Percentiles rank a stretch among this genome's conserved stretches.
phyloP scores from a whole-genome alignment of 2,797 vertebrate species.

The Brachymystax lenok region DNA sequence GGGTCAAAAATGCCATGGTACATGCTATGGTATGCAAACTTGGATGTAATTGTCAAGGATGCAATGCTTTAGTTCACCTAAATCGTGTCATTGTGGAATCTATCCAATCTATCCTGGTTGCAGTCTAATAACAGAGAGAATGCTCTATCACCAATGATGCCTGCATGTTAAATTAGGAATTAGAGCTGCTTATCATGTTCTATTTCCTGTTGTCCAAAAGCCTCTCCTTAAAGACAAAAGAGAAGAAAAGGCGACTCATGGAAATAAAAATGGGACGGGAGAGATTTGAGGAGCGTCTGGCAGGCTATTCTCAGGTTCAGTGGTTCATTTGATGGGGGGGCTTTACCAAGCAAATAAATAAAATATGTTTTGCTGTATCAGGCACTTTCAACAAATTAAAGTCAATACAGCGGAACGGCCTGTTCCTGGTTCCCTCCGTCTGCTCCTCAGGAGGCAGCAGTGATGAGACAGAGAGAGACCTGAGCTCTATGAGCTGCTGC shows the following conservation, averaged over 20 bases:
- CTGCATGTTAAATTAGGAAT: constrained; percentile 2
- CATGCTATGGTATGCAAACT: neutral
- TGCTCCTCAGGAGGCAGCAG: constrained; percentile 21
- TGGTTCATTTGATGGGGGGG: constrained; percentile 51
- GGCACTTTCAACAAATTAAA: constrained; percentile 60
- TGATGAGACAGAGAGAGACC: constrained; percentile 18
- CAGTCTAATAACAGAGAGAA: neutral
- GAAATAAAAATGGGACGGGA: constrained; percentile 36
- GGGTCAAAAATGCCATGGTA: neutral
- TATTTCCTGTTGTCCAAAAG: neutral
- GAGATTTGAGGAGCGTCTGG: constrained; percentile 30
- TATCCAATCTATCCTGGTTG: constrained; percentile 3
- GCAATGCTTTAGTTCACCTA: neutral
- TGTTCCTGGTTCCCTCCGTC: constrained; percentile 25
- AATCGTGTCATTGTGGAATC: neutral
- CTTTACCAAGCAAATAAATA: constrained; percentile 60
- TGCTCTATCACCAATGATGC: neutral
- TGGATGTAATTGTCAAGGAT: neutral
- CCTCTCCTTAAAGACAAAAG: constrained; percentile 13
- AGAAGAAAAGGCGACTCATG: constrained; percentile 21
- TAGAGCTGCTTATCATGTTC: neutral
- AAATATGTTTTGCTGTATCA: constrained; percentile 62
- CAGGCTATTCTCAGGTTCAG: constrained; percentile 53
- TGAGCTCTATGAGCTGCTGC: neutral
- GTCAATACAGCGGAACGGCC: constrained; percentile 54